Evolutionary conservation across 2,888 invertebrate species (phyloP).

Genomic region (Sminthurinus aureus): DNA sequence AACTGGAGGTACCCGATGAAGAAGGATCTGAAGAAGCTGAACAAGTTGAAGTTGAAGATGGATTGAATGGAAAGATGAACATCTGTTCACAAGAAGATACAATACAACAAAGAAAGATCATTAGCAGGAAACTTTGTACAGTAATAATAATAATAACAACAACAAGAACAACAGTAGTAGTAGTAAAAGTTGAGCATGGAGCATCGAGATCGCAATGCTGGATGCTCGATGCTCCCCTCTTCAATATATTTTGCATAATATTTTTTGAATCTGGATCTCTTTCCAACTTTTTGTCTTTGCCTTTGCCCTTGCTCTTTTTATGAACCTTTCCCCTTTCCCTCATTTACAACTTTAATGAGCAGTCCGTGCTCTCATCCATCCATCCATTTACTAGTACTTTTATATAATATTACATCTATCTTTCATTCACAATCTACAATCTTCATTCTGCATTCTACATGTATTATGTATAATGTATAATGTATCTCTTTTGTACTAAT

Average conservation of each 20-base stretch:
- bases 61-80: constrained; percentile 33
- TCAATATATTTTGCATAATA: no score
- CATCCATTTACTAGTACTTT: neutral
- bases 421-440: neutral
- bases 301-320: neutral
- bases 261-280: neutral
- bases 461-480: no score
- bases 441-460: neutral
- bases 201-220: no score
- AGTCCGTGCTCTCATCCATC: neutral
- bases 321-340: neutral
- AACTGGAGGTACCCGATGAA: neutral
- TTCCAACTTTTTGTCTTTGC: neutral
- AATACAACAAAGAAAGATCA: constrained; percentile 31
- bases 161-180: no score
- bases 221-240: no score
- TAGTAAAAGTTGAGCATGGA: no score
- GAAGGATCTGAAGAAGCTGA: neutral
- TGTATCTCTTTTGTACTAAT: no score
- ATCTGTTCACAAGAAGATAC: constrained; percentile 15
- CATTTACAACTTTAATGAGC: neutral
- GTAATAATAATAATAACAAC: no score
- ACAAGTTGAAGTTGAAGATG: neutral
- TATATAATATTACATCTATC: neutral
- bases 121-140: neutral